phyloP scores from a whole-genome alignment of 2,113 vertebrate species.

The Hippopotamus amphibius region DNA sequence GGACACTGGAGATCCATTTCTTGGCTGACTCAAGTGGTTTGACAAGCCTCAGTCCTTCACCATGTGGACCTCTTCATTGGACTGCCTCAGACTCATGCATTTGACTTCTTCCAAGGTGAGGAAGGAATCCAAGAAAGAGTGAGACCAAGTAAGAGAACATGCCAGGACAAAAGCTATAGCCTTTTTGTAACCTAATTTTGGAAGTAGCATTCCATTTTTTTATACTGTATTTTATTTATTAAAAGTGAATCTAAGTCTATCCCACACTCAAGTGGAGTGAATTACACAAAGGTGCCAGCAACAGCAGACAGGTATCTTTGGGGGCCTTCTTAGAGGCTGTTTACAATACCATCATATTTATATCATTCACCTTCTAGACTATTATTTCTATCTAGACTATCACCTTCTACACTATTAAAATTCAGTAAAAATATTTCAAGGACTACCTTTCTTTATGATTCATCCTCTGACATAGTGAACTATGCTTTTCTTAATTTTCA shows the following conservation, averaged over 20 bases:
- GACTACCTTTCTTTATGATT: neutral
- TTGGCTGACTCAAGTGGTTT: neutral
- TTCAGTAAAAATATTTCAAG: neutral
- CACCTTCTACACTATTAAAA: neutral
- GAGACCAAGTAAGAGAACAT: neutral
- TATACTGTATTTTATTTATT: neutral
- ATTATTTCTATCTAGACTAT: neutral
- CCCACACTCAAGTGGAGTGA: fast-evolving
- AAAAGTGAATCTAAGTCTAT: neutral
- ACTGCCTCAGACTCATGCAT: fast-evolving
- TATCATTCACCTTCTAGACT: neutral
- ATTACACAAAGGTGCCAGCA: neutral
- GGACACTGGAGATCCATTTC: fast-evolving
- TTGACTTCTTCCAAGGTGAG: neutral
- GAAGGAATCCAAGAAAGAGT: neutral
- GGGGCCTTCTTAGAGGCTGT: fast-evolving
- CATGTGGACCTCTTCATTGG: fast-evolving
- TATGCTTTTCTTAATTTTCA: neutral
- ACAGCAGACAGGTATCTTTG: fast-evolving
- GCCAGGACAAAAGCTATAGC: neutral
- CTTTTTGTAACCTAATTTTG: neutral
- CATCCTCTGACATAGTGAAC: neutral
- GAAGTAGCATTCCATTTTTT: neutral
- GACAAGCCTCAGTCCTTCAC: neutral
- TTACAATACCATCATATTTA: neutral